Evolutionary conservation across 64 coral and sea anemone genomes (phyloP), one percentile per base, ranked within the genome.

Genomic region (Platygyra sinensis): DNA sequence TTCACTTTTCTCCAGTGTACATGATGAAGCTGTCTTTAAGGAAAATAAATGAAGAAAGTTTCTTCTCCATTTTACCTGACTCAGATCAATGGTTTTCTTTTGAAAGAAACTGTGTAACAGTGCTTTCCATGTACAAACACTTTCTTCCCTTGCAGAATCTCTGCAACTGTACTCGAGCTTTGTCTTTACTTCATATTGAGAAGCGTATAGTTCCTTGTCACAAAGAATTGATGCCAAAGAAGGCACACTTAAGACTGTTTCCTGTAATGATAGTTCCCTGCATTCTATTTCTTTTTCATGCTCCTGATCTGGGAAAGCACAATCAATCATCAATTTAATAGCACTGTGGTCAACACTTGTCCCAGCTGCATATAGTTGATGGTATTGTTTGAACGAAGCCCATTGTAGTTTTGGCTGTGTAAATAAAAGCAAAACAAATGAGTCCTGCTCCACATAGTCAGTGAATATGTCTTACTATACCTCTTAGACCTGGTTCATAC

Each of bases 351-450:
- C 38, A 17, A 27, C 19, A 27, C n/a, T 71, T 72, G 42, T 72
- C 24, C 36, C 38, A 16, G 17, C 19, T 28, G 62, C 63, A 78
- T 59, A 62, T 6, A 18, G 29, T 1, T 86, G 60, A 60, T 69
- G 20, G 54, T 93, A 96, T 55, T 86, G 90, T 63, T 93, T 89
- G 28, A 96, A 96, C 65, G 90, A 75, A 25, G 79, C 89, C 94
- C 94, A 96, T 12, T 32, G 76, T 61, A 55, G 39, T 73, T 63
- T 73, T 78, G 76, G 30, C 93, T 94, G 67, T 75, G n/a, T 7
- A 5, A 67, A 25, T 51, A 86, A 12, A 64, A 33, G 33, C 33
- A 31, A 67, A 72, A 57, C n/a, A 72, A 29, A 29, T 36, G 54
- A 19, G 7, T 52, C 39, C 42, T 46, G 42, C 42, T 46, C 42